phyloP scores from a whole-genome alignment of 1,140 invertebrate genomes.

The Bactericera cockerelli region DNA sequence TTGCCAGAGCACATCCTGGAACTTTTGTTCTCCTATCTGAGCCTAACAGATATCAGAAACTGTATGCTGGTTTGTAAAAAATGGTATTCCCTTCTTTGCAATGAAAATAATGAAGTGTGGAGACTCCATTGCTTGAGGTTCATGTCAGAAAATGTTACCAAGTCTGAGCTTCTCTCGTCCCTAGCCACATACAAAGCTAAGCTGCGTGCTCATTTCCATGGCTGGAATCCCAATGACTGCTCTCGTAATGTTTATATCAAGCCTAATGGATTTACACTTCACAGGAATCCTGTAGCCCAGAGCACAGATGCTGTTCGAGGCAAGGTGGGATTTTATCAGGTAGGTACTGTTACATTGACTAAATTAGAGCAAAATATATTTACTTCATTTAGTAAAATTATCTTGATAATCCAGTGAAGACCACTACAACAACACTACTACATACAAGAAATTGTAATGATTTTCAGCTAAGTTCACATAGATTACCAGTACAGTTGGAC shows the following conservation, averaged over 20 bases:
- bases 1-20: slow-evolving; percentile 71
- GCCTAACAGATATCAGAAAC: slow-evolving; percentile 66
- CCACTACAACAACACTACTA: too few relatives aligned
- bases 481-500: too few relatives aligned
- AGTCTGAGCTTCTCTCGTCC: slow-evolving; percentile 79
- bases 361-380: too few relatives aligned
- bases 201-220: slow-evolving; percentile 82
- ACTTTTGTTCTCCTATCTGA: slow-evolving; percentile 84
- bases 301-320: slow-evolving; percentile 92
- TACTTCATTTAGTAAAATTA: too few relatives aligned
- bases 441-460: too few relatives aligned
- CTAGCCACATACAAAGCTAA: slow-evolving; percentile 87
- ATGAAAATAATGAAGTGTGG: slow-evolving; percentile 95
- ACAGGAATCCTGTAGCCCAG: slow-evolving; percentile 94
- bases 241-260: slow-evolving; percentile 95
- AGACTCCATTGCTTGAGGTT: slow-evolving; percentile 73
- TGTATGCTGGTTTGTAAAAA: slow-evolving; percentile 87
- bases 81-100: slow-evolving; percentile 79
- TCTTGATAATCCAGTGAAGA: too few relatives aligned
- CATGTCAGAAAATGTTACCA: slow-evolving; percentile 77
- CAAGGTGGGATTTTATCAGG: slow-evolving; percentile 73
- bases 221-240: slow-evolving; percentile 95
- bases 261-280: slow-evolving; percentile 91
- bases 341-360: too few relatives aligned
- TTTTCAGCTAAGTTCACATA: too few relatives aligned